phyloP scores from a whole-genome alignment of 2,113 vertebrate species.

The Clarias macrocephalus region DNA sequence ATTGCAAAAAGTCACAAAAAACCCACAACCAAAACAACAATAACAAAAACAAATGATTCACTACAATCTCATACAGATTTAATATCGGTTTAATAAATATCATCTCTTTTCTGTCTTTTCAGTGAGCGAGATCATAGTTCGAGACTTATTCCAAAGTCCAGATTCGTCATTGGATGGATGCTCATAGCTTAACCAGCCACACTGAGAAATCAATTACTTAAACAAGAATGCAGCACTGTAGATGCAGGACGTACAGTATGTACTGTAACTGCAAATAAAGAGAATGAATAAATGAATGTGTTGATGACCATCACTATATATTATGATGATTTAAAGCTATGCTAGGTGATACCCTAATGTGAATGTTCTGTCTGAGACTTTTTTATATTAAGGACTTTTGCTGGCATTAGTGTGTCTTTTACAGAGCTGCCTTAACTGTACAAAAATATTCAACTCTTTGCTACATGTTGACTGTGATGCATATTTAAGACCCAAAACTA shows the following conservation, averaged over 20 bases:
- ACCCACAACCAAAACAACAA: background rate
- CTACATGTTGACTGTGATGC: constrained; percentile 32
- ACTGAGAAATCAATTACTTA: background rate
- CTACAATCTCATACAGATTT: background rate
- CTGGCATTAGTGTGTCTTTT: constrained; percentile 35
- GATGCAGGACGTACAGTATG: background rate
- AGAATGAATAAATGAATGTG: constrained; percentile 2
- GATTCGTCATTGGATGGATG: constrained; percentile 31
- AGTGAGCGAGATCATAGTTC: constrained; percentile 74
- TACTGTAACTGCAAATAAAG: constrained; percentile 8
- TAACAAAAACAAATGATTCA: background rate
- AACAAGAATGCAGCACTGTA: background rate
- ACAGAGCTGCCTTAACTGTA: constrained; percentile 7
- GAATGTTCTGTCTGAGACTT: constrained; percentile 37
- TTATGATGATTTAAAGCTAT: background rate
- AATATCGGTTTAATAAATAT: background rate
- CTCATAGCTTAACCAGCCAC: constrained; percentile 16
- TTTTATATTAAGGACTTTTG: constrained; percentile 13
- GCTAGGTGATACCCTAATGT: constrained; percentile 21
- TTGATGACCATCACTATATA: constrained; percentile 13
- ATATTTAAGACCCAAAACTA: constrained; percentile 30
- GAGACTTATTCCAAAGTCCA: constrained; percentile 63
- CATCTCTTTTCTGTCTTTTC: constrained; percentile 31
- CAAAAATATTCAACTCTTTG: constrained; percentile 3
- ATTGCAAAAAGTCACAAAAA: background rate